Base-by-base conservation (phyloP, 2,113 vertebrate genomes). In the Calyptommatus sinebrachiatus region DNA sequence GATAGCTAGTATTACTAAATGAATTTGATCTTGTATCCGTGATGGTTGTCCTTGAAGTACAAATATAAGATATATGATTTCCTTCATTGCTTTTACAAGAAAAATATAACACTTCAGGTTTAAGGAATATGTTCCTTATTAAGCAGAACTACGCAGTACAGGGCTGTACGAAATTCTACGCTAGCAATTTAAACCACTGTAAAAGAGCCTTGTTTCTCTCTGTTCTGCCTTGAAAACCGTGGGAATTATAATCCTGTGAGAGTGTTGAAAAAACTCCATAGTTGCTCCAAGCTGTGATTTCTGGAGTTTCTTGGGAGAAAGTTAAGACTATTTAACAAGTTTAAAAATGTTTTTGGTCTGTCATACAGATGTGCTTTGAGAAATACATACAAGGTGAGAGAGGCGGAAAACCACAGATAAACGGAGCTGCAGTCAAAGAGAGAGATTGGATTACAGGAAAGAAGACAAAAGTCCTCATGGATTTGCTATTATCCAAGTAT, bases 61-160 rank as follows among this genome's bases (percentile, higher is more conserved):
- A 65, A 53, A 66, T n/a, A 20, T 24, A 66, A 7, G 2, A 26
- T 80, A 28, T 57, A 22, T 24, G 79, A 60, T 29, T 48, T 8
- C 31, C 41, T 69, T 41, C 28, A 45, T 28, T 70, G 68, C 65
- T 69, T 45, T 29, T 74, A 57, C 22, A 1, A 29, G 50, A 70
- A 60, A 21, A 48, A 71, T 71, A 71, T 79, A 16, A 35, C 31
- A 66, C 18, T 41, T 80, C 48, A 67, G 28, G 50, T 74, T 74
- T 74, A 60, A 74, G 35, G 67, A 66, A 74, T 53, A 20, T 81
- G 79, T 68, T 81, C 71, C 29, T 74, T 31, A 68, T 81, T 74
- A 74, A 74, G 46, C 57, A 75, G 26, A 75, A 81, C 72, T 81
- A 75, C 61, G 65, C 79, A 75, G 22, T 65, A 81, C 53, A 46